Evolutionary conservation across 1,140 invertebrate genomes (phyloP).

Genomic region (Helicoverpa armigera): DNA sequence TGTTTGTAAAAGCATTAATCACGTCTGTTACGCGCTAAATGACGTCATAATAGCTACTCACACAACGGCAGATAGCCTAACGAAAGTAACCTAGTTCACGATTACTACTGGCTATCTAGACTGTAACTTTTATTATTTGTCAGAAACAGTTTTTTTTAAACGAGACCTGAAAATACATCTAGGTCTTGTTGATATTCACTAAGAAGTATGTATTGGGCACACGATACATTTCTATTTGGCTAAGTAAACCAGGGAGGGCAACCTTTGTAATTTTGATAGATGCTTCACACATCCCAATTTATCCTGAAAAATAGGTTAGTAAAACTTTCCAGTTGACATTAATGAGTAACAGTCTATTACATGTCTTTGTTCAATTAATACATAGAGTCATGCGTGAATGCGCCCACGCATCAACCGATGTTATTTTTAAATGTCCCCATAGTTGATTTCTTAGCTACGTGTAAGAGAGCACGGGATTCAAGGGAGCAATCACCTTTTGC

Average conservation of each 20-base stretch:
- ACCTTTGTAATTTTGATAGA: not conserved
- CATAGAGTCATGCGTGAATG: slow-evolving; percentile 11
- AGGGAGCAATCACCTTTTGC: slow-evolving; percentile 52
- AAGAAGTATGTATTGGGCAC: not conserved
- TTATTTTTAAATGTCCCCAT: slow-evolving; percentile 50
- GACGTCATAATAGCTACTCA: slow-evolving; percentile 6
- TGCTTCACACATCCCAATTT: not conserved
- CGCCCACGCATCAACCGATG: slow-evolving; percentile 39
- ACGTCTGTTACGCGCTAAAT: not conserved
- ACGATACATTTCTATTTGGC: not conserved
- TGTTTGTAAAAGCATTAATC: slow-evolving; percentile 2
- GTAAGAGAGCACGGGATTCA: slow-evolving; percentile 35
- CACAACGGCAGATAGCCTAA: not conserved
- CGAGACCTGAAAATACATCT: not conserved
- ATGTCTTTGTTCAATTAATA: not conserved
- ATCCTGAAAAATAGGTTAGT: slow-evolving; percentile 12
- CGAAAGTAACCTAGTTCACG: slow-evolving; percentile 8
- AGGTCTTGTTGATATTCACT: not conserved
- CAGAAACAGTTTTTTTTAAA: not conserved
- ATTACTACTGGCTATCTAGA: not conserved
- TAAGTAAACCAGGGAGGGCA: not conserved
- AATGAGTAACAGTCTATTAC: slow-evolving; percentile 8
- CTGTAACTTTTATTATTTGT: not conserved
- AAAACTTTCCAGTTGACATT: slow-evolving; percentile 19
- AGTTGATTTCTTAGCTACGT: slow-evolving; percentile 42